These are phyloP conservation scores for Leucoraja erinaceus DNA, from an alignment of 2,113 vertebrate species.

Conservation along the genomic window DNA sequence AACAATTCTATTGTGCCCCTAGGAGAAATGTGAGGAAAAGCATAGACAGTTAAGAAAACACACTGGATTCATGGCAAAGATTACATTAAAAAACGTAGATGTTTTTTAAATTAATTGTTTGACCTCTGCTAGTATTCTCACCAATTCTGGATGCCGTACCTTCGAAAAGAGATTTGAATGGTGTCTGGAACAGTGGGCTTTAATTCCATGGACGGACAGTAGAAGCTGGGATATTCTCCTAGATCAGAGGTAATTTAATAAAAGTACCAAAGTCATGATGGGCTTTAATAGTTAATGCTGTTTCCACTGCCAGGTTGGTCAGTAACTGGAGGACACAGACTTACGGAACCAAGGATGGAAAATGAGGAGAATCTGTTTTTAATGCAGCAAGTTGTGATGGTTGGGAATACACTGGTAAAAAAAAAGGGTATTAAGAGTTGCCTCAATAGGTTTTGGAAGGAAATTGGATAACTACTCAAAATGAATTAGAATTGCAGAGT, in stretches of 20 bases:
- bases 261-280: background rate
- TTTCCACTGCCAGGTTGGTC: background rate
- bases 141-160: background rate
- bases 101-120: background rate
- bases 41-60: background rate
- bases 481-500: too few relatives aligned
- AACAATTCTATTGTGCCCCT: conserved; percentile 96
- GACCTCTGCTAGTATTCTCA: background rate
- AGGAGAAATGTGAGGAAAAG: conserved; percentile 44
- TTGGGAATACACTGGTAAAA: too few relatives aligned
- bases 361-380: background rate
- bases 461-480: too few relatives aligned
- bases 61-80: background rate
- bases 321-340: background rate
- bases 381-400: background rate
- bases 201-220: background rate
- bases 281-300: background rate
- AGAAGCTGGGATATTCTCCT: background rate
- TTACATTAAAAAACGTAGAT: background rate
- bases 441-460: too few relatives aligned
- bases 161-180: background rate
- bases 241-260: background rate
- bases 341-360: background rate
- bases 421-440: too few relatives aligned
- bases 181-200: background rate